Conservation (phyloP, 2,888 invertebrate species). For the Bellardia pandia region DNA sequence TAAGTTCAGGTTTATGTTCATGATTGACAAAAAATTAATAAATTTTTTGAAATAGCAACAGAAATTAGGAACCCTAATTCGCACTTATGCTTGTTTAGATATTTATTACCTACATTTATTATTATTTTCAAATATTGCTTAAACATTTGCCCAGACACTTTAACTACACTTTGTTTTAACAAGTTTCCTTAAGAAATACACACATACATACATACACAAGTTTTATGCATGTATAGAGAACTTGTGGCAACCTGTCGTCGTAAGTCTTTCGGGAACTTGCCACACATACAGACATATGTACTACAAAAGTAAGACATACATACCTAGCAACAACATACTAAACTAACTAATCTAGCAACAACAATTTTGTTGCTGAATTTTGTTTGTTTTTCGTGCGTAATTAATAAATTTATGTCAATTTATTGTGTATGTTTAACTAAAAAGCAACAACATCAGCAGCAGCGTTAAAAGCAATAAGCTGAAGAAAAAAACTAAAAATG, state of each 20-base stretch:
- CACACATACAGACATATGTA: neutral
- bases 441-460: conserved; percentile 24
- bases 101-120: conserved; percentile 28
- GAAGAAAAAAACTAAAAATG: neutral
- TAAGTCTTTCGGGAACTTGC: conserved; percentile 25
- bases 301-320: neutral
- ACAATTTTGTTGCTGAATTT: conserved; percentile 27
- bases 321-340: neutral
- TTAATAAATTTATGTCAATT: conserved; percentile 71
- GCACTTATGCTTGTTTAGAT: neutral
- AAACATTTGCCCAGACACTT: conserved; percentile 30
- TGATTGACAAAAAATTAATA: too few relatives aligned
- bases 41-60: too few relatives aligned
- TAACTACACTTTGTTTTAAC: conserved; percentile 35
- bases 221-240: neutral
- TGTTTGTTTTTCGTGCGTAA: conserved; percentile 59
- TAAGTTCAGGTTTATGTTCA: too few relatives aligned
- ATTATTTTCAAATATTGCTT: conserved; percentile 1
- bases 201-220: neutral
- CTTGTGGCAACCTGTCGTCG: conserved; percentile 49
- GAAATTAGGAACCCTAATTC: too few relatives aligned
- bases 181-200: conserved; percentile 18
- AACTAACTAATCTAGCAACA: neutral
- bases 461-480: conserved; percentile 18
- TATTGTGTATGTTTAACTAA: conserved; percentile 37